Base-by-base conservation (phyloP, 2,888 invertebrate genomes). In the Tupiocoris notatus region DNA sequence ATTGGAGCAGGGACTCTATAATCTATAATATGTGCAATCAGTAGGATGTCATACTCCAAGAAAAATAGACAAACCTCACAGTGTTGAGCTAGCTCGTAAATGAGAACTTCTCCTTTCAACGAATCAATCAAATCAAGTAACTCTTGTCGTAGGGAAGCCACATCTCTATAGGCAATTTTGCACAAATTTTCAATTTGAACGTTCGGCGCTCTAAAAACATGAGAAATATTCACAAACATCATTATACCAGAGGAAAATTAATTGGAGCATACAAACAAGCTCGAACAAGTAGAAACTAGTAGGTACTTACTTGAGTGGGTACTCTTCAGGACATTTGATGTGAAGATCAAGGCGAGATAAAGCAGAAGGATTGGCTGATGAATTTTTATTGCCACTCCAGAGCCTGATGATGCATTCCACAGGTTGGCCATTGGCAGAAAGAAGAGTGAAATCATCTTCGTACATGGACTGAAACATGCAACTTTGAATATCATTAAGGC, bases 41-140 rank as follows among this genome's bases (percentile, higher is more conserved):
- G 12, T 7, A 7, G 12, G 7, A 54, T 54, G 54, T 12, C 9
- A 12, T 12, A 12, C 7, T 12, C 7, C 7, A 54, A 54, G 54
- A 54, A 12, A 54, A 12, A 54, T 7, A 54, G 54, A 70, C 22
- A 16, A 80, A 88, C 88, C 85, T 92, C 90, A 0, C 92, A 90
- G 82, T 90, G 88, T 81, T 92, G 91, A 0, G 92, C 90, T 63
- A 97, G 84, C 81, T 95, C 91, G 82, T 89, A 92, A 80, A 97
- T 92, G 92, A 96, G 94, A 24, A 92, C 95, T 85, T 93, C 92
- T 0, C 94, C 95, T 74, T 88, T 87, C 17, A 89, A 81, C 79
- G 78, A 86, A 82, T 57, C 83, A 79, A 92, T 89, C 80, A 90
- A 83, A 0, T 85, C 81, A 70, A 88, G 85, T 39, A 95, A 83